These are phyloP conservation scores for Scolopax rusticola DNA, from an alignment of 2,797 vertebrate species.

Conservation along the genomic window DNA sequence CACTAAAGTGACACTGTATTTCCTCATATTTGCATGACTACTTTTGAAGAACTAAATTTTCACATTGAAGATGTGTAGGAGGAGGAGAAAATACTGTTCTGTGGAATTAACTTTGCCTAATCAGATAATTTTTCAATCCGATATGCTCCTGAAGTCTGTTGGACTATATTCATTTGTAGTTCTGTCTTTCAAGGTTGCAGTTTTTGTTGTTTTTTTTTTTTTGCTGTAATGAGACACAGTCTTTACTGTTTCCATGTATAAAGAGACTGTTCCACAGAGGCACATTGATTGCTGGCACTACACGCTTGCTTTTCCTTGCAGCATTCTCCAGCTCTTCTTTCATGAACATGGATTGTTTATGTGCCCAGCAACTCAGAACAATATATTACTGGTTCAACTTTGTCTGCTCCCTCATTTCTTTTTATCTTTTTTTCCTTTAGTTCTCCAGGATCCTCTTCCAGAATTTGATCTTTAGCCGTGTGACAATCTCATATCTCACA, in stretches of 20 bases:
- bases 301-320: rapidly evolving
- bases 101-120: not conserved
- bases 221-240: not conserved
- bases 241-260: not conserved
- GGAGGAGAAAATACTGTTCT: not conserved
- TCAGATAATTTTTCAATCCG: not conserved
- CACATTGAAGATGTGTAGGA: not conserved
- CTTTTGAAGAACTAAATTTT: not conserved
- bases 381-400: not conserved
- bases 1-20: not conserved
- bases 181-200: not conserved
- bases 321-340: not conserved
- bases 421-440: not conserved
- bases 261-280: not conserved
- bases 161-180: not conserved
- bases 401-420: not conserved
- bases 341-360: not conserved
- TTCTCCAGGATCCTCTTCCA: not conserved
- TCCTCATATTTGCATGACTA: not conserved
- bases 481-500: not conserved
- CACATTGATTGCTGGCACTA: not conserved
- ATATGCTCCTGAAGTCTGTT: not conserved
- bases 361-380: not conserved
- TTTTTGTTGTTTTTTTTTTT: not conserved
- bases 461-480: not conserved